A percentile compares a stretch with the other conserved stretches of the same genome.
phyloP scores from a whole-genome alignment of 2,888 invertebrate species.

The Rhagonycha fulva region DNA sequence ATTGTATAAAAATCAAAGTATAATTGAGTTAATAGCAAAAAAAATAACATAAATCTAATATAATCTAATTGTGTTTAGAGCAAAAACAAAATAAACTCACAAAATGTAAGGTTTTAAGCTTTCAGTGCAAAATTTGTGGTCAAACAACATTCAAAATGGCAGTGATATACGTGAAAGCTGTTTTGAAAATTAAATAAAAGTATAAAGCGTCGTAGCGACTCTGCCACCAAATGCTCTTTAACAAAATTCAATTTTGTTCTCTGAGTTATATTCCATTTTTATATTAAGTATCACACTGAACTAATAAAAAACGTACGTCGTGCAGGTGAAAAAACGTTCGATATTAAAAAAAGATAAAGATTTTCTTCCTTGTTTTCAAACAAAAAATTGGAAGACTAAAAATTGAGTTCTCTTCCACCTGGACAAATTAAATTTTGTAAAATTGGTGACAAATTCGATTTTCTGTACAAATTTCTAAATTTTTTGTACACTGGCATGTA shows the following conservation, averaged over 20 bases:
- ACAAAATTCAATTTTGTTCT: conserved; percentile 20
- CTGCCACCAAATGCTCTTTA: conserved; percentile 15
- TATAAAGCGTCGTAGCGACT: conserved; percentile 8
- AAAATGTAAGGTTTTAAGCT: conserved; percentile 15
- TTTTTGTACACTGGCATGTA: neutral
- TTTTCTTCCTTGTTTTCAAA: neutral
- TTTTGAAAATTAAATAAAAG: conserved; percentile 40
- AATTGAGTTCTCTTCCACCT: neutral
- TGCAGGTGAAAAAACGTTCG: conserved; percentile 32
- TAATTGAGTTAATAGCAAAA: neutral
- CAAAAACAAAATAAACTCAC: conserved; percentile 2
- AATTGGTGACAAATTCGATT: neutral
- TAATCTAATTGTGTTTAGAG: conserved; percentile 8
- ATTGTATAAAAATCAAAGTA: conserved; percentile 2
- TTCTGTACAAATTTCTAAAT: neutral
- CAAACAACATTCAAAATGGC: conserved; percentile 33
- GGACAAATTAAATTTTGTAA: neutral
- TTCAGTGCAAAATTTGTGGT: conserved; percentile 26
- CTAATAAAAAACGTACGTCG: conserved; percentile 33
- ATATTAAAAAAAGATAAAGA: too few species aligned
- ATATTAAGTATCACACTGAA: conserved; percentile 17
- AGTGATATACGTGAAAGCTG: conserved; percentile 41
- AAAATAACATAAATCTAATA: neutral
- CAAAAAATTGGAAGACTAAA: neutral
- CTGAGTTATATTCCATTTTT: neutral